Base-by-base conservation (phyloP, 2,113 vertebrate species). In the Symphodus melops region DNA sequence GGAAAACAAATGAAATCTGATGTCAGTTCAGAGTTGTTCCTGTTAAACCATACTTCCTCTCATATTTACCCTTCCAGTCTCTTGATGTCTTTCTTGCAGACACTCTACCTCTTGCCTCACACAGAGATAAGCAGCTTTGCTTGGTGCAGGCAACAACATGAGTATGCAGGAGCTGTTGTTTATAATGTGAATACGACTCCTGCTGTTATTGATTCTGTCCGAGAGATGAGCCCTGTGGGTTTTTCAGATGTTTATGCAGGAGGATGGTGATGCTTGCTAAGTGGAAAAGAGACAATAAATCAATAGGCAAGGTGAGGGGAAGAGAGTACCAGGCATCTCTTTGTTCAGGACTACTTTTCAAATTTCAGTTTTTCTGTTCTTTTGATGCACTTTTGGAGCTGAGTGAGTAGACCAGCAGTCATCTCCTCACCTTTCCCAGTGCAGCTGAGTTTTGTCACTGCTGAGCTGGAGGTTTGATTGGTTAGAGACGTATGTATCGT, bases 181-280 rank as follows among this genome's bases (percentile, higher is more conserved):
- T 83, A 86, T 88, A 87, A 89, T 82, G 87, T 88, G 88, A 90
- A 88, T 89, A 86, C 86, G 72, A 92, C 90, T 89, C 72, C 75
- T 86, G 88, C 75, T 86, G 68, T 86, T 89, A 92, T 91, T 83
- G 89, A 93, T 92, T 91, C 89, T 84, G 87, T 92, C 88, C 86
- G 49, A 77, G 86, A 89, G 88, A 89, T 90, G 86, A 92, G 84
- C 89, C 91, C 85, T 89, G 65, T 84, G 87, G 92, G 90, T 89
- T 90, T 92, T 90, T 89, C 81, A 85, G 81, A 88, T 93, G 91
- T 93, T 94, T 91, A 91, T 91, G 89, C 86, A 90, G 89, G 86
- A 86, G 88, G 76, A 86, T 91, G 89, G 89, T 81, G 88, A 92
- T 82, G 89, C 85, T 84, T 90, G 89, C 88, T 89, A 90, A 93